Evolutionary conservation across 2,113 vertebrate genomes (phyloP), one percentile per base, ranked within the genome.

Genomic region (Hemicordylus capensis): DNA sequence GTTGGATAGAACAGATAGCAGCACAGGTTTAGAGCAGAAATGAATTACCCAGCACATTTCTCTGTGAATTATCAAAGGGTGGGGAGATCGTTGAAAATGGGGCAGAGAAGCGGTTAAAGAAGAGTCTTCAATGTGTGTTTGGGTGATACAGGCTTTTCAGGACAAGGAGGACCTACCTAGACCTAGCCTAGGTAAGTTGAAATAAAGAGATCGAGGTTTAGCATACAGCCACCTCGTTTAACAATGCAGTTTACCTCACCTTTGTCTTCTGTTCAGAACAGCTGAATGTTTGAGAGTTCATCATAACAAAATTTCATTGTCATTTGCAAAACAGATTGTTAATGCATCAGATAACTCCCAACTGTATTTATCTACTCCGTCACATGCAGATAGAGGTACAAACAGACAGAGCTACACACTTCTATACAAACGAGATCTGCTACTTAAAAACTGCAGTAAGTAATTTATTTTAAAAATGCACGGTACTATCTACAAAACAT

Each of bases 401-500:
- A n/a, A n/a, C 92, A 94, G 94, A 95, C 91, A 95, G 94, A 94
- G 87, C 90, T 90, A 95, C 92, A 95, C 87, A 94, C 91, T 95
- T 91, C 90, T 59, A 96, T 79, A 63, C 92, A 95, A 96, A 96
- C 95, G 93, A 94, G 92, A 95, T 95, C 95, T 91, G 92, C 92
- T 96, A 95, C 96, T 96, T 96, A 97, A 96, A 96, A 95, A 93
- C 85, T 91, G 93, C 94, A 96, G 92, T 92, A 93, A 93, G 93
- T 83, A 95, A 94, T 96, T 96, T 96, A 97, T 96, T n/a, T n/a
- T 97, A 97, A 96, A 96, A 95, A 96, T 93, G 94, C 94, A 95
- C 95, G 95, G 93, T 93, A 95, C 94, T 94, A 96, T 96, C 92
- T 94, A 91, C 95, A 95, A 95, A 97, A 96, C 92, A 95, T 95